A percentile compares a stretch with the other conserved stretches of the same genome.
phyloP scores from a whole-genome alignment of 2,797 vertebrate species.

The Bovichtus diacanthus region DNA sequence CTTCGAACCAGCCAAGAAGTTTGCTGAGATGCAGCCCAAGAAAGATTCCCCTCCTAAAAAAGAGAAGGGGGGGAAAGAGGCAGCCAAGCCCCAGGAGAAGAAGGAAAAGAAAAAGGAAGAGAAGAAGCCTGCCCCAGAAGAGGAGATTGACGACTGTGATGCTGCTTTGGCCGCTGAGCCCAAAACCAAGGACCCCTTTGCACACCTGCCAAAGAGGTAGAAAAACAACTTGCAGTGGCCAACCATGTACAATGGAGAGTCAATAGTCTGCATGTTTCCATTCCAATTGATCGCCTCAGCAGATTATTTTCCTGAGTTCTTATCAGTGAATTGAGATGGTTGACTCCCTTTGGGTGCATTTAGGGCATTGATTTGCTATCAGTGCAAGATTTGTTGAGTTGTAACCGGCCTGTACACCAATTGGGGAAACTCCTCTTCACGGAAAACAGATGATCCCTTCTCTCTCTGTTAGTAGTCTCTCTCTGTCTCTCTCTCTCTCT shows the following conservation, averaged over 20 bases:
- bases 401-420: too few species aligned
- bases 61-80: constrained; percentile 88
- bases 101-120: constrained; percentile 91
- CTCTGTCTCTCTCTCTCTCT: too few species aligned
- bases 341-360: background rate
- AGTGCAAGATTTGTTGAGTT: background rate
- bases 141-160: constrained; percentile 93
- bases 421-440: rapidly evolving
- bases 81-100: constrained; percentile 87
- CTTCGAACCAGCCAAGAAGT: constrained; percentile 90
- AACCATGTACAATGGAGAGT: background rate
- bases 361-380: background rate
- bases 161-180: constrained; percentile 91
- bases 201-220: constrained; percentile 92
- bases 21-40: constrained; percentile 93
- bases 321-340: background rate
- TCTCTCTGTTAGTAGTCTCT: too few species aligned
- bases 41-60: constrained; percentile 90
- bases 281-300: background rate
- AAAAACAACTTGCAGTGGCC: background rate
- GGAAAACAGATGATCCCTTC: constrained; percentile 35
- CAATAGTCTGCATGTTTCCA: background rate
- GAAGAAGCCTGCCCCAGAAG: constrained; percentile 86
- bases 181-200: constrained; percentile 94
- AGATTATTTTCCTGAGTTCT: background rate